Percentiles rank a stretch among this genome's conserved stretches.
These are phyloP conservation scores for Aporrectodea caliginosa DNA, from an alignment of 1,140 invertebrate species.

Conservation along the genomic window DNA sequence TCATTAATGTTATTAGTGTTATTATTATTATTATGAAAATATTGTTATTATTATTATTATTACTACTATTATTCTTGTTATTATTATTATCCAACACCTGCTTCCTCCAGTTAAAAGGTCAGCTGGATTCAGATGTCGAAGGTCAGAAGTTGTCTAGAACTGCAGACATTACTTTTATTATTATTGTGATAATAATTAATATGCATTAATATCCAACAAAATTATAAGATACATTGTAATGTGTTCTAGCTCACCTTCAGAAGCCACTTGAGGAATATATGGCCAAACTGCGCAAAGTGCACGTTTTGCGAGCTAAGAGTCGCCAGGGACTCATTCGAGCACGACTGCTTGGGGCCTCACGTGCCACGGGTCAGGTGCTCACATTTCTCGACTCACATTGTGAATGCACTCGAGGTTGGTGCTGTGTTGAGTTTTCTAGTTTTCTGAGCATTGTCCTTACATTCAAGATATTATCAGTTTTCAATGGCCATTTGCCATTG, in stretches of 20 bases:
- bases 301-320: constrained; percentile 62
- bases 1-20: too few species aligned
- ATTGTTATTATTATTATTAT: too few species aligned
- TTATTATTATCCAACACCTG: too few species aligned
- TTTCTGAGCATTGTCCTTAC: background rate
- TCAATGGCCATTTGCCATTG: too few species aligned
- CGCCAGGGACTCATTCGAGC: constrained; percentile 73
- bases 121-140: background rate
- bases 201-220: background rate
- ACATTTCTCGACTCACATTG: constrained; percentile 97
- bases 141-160: background rate
- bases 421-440: background rate
- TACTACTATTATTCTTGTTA: too few species aligned
- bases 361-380: constrained; percentile 80
- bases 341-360: constrained; percentile 76
- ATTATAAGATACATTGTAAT: background rate
- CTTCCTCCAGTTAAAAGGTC: too few species aligned
- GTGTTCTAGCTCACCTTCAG: constrained; percentile 32
- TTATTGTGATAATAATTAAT: background rate
- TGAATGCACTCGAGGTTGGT: constrained; percentile 75
- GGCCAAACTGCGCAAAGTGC: constrained; percentile 63
- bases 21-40: too few species aligned
- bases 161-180: background rate
- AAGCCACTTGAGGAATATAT: constrained; percentile 13
- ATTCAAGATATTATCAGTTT: background rate